phyloP scores from a whole-genome alignment of 2,888 invertebrate genomes.

The Conops quadrifasciatus region DNA sequence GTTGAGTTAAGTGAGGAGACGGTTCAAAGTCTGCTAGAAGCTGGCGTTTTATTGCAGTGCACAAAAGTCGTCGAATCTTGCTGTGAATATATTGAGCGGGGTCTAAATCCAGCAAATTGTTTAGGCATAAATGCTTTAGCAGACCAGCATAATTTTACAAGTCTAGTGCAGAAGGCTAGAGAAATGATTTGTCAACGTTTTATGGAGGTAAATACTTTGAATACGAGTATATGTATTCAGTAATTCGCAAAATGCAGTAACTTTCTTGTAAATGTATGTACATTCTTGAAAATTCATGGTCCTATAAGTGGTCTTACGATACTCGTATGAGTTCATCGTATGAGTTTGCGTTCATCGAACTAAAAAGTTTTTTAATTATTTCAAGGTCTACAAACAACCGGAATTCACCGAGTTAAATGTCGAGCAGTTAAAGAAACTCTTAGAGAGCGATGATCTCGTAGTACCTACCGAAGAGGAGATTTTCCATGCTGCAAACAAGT shows the following conservation, averaged over 20 bases:
- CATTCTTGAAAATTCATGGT: no score
- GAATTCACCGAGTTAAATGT: background rate
- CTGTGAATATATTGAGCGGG: slow-evolving; percentile 87
- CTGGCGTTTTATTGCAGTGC: slow-evolving; percentile 88
- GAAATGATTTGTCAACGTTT: slow-evolving; percentile 85
- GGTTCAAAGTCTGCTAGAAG: slow-evolving; percentile 87
- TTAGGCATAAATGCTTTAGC: slow-evolving; percentile 93
- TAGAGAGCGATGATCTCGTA: background rate
- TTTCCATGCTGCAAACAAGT: background rate
- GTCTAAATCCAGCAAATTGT: slow-evolving; percentile 85
- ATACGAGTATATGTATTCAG: no score
- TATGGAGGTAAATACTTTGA: background rate
- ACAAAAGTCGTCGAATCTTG: slow-evolving; percentile 82
- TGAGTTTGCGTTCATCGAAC: no score
- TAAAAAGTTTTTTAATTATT: background rate
- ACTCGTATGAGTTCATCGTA: no score
- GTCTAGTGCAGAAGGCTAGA: slow-evolving; percentile 81
- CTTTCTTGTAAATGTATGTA: no score
- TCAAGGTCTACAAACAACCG: background rate
- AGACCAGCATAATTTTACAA: slow-evolving; percentile 86
- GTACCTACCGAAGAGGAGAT: background rate
- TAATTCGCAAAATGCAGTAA: no score
- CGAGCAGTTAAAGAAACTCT: background rate
- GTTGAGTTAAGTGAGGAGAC: slow-evolving; percentile 89
- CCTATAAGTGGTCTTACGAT: no score